Percentiles rank a stretch among this genome's conserved stretches.
Evolutionary conservation across 2,888 invertebrate genomes (phyloP).

Genomic region (Poecilobothrus nobilitatus): DNA sequence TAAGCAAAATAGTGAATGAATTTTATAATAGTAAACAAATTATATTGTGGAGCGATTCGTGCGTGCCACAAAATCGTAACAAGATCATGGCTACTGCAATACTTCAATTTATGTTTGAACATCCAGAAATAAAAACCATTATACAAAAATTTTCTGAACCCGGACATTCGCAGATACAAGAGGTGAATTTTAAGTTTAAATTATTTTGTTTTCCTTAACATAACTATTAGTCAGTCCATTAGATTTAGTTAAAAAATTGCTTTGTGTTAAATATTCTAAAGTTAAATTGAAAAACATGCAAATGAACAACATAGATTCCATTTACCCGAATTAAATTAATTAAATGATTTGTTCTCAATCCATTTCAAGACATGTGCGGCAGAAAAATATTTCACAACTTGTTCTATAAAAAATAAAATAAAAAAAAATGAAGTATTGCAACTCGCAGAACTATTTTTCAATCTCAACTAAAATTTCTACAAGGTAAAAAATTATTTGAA

Average conservation of each 20-base stretch:
- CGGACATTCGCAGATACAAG: slow-evolving; percentile 20
- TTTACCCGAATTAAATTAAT: neutral
- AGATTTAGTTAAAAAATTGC: neutral
- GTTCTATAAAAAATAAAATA: no score
- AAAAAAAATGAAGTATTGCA: no score
- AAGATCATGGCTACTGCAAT: slow-evolving; percentile 20
- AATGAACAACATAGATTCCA: neutral
- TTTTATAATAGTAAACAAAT: slow-evolving; percentile 16
- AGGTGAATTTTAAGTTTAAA: slow-evolving; percentile 12
- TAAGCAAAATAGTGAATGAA: slow-evolving; percentile 16
- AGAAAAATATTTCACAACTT: neutral
- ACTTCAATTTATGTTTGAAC: slow-evolving; percentile 16
- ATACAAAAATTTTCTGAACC: slow-evolving; percentile 14
- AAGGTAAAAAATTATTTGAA: no score
- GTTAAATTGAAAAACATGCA: neutral
- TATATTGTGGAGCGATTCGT: slow-evolving; percentile 22
- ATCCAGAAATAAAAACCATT: slow-evolving; percentile 4
- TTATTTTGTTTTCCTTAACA: no score
- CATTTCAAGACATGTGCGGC: neutral
- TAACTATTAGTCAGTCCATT: slow-evolving; percentile 15
- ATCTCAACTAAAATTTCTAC: no score
- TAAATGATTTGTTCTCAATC: neutral
- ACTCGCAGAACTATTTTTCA: no score
- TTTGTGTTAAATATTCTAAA: neutral
- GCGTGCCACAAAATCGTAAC: slow-evolving; percentile 21